phyloP scores from a whole-genome alignment of 2,113 vertebrate species.

The Heteronetta atricapilla region DNA sequence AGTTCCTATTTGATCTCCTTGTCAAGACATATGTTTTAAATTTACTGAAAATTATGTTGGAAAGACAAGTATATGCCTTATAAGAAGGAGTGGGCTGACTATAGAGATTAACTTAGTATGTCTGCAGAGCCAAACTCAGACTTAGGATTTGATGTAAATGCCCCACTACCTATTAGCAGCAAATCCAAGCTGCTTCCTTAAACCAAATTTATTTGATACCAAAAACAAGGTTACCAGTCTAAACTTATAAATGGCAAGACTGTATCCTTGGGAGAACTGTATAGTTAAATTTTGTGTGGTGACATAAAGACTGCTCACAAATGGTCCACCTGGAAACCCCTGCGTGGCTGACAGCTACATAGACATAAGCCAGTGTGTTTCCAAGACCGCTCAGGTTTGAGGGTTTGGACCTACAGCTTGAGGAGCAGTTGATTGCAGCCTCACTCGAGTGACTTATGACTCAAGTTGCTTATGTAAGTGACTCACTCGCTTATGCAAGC shows the following conservation, averaged over 20 bases:
- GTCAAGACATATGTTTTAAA: background rate
- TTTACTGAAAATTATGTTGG: background rate
- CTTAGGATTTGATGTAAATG: background rate
- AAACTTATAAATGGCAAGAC: background rate
- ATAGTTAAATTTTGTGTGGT: background rate
- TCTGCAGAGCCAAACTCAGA: background rate
- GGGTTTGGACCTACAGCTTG: background rate
- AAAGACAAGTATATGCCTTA: background rate
- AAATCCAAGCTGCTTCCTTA: background rate
- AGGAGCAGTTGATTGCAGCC: background rate
- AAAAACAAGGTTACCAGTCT: background rate
- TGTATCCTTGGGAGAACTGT: background rate
- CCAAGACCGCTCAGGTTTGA: background rate
- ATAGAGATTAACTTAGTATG: background rate
- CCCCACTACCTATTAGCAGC: no score
- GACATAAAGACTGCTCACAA: accelerated
- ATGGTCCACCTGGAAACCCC: background rate
- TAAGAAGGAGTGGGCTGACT: background rate
- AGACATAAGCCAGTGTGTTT: background rate
- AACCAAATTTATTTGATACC: background rate
- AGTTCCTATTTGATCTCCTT: background rate
- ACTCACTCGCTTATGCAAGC: no score
- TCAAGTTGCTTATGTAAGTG: no score
- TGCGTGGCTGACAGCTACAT: background rate
- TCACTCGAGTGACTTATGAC: no score